phyloP scores from a whole-genome alignment of 35 echinoderm and acorn worm species.

The Apostichopus parvimensis region DNA sequence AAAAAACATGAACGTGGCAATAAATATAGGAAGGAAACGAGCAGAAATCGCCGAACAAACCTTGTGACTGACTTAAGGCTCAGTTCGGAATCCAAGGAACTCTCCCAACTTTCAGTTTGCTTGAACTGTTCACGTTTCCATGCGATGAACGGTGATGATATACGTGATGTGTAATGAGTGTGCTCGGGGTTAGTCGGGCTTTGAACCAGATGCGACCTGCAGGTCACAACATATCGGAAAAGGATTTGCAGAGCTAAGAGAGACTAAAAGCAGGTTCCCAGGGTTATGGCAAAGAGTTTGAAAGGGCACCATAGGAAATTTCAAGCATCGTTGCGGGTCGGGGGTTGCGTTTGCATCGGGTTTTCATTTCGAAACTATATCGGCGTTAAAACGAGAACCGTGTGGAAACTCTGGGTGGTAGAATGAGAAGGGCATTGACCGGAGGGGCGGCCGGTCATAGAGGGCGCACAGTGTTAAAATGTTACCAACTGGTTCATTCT shows the following conservation, averaged over 20 bases:
- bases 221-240: conserved; percentile 16
- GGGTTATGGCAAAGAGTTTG: neutral
- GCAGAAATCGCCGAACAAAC: conserved; percentile 1
- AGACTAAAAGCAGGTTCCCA: neutral
- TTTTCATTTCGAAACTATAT: too few species aligned
- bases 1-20: too few species aligned
- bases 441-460: too few species aligned
- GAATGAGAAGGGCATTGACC: too few species aligned
- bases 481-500: too few species aligned
- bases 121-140: conserved; percentile 17
- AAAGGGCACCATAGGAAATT: too few species aligned
- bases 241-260: neutral
- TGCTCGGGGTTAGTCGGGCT: neutral
- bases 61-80: conserved; percentile 27
- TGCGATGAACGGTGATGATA: neutral
- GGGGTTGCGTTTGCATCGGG: too few species aligned
- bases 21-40: too few species aligned
- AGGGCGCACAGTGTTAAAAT: too few species aligned
- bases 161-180: neutral
- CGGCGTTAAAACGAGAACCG: too few species aligned
- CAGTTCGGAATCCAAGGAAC: conserved; percentile 27
- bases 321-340: too few species aligned
- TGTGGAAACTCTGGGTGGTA: too few species aligned
- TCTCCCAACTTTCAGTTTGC: conserved; percentile 6
- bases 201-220: neutral